Percentiles rank a stretch among this genome's conserved stretches.
These are phyloP conservation scores for Apotomis betuletana DNA, from an alignment of 2,888 invertebrate species.

Conservation along the genomic window DNA sequence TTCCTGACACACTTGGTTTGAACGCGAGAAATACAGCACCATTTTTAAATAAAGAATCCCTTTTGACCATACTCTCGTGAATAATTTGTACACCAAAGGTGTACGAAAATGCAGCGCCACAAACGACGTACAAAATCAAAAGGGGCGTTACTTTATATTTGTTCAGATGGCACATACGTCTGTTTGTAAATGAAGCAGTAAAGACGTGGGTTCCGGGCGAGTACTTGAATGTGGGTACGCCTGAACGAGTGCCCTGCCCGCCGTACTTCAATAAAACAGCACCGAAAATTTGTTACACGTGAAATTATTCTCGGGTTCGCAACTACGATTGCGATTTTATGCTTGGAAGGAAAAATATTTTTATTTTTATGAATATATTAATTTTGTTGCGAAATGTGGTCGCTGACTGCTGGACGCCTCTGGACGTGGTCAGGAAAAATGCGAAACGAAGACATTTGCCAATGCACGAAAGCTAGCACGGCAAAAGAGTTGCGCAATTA, in stretches of 20 bases:
- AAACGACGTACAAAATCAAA: not conserved
- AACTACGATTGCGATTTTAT: not conserved
- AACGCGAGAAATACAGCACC: not conserved
- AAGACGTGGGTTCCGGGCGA: not conserved
- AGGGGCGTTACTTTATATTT: not conserved
- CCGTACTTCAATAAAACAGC: constrained; percentile 17
- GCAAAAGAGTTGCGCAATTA: no score
- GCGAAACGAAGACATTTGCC: no score
- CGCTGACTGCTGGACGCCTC: no score
- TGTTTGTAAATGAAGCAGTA: not conserved
- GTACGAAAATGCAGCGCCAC: not conserved
- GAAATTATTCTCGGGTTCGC: constrained; percentile 17
- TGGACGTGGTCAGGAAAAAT: no score
- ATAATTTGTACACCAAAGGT: not conserved
- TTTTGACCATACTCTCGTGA: not conserved
- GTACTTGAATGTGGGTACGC: not conserved
- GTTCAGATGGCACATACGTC: not conserved
- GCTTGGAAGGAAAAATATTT: not conserved
- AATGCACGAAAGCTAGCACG: no score
- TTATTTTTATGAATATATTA: not conserved
- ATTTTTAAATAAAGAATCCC: not conserved
- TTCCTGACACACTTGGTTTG: no score
- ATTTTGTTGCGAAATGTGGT: no score
- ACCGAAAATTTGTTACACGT: constrained; percentile 15
- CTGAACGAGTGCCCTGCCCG: not conserved